Percentiles rank a stretch among this genome's conserved stretches.
Evolutionary conservation across 2,113 vertebrate genomes (phyloP).

Genomic region (Tamias sibiricus): DNA sequence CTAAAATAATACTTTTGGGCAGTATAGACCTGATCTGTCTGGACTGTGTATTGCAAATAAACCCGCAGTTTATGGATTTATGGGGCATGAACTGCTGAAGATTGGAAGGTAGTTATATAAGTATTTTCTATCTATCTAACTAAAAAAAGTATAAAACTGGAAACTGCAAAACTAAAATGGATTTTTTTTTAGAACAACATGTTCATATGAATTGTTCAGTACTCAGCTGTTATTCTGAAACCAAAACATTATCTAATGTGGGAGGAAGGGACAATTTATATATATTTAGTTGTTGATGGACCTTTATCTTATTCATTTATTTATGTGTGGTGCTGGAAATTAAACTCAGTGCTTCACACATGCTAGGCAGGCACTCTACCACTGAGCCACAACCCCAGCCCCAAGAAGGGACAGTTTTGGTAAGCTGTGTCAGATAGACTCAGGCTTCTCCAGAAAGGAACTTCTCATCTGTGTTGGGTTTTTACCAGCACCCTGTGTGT

Average conservation of each 20-base stretch:
- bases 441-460: not conserved
- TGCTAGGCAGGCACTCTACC: no score
- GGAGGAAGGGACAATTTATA: not conserved
- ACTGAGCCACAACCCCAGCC: no score
- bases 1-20: constrained; percentile 57
- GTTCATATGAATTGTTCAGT: constrained; percentile 57
- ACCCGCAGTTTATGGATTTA: constrained; percentile 50
- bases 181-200: constrained; percentile 12
- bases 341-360: no score
- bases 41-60: constrained; percentile 64
- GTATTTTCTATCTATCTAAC: constrained; percentile 33
- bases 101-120: not conserved
- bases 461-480: not conserved
- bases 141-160: constrained; percentile 41
- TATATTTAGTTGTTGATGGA: no score
- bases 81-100: constrained; percentile 6
- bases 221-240: constrained; percentile 44
- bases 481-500: not conserved
- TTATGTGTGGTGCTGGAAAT: no score
- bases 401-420: not conserved
- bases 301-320: no score
- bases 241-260: not conserved
- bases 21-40: constrained; percentile 56
- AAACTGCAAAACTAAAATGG: constrained; percentile 25
- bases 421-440: not conserved